Conservation (phyloP, 2,113 vertebrate species). For the mouse (Mus musculus) region DNA sequence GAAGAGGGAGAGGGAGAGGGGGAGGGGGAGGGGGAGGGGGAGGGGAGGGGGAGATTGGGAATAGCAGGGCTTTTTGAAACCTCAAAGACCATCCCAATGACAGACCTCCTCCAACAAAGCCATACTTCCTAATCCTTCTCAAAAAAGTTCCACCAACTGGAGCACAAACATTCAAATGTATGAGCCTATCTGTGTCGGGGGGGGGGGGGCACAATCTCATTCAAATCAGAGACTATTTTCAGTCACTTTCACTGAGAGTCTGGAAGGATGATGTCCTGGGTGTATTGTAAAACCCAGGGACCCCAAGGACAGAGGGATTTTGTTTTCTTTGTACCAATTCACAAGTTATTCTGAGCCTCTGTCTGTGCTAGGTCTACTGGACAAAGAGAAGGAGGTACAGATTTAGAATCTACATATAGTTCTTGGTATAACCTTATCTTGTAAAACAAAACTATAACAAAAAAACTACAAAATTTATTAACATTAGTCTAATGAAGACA, state of each 20-base stretch:
- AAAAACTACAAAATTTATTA: conserved; percentile 6
- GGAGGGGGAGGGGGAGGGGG: no score
- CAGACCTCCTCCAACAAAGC: no score
- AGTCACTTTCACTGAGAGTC: conserved; percentile 5
- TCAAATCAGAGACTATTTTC: no score
- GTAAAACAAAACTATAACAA: background rate
- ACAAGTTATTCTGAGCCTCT: background rate
- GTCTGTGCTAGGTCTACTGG: background rate
- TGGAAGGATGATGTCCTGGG: background rate
- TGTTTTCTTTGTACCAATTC: background rate
- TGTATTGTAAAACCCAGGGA: background rate
- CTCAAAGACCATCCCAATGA: no score
- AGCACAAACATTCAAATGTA: no score
- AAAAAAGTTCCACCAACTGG: no score
- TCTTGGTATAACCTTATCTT: background rate
- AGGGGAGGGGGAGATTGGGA: no score
- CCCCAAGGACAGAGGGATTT: background rate
- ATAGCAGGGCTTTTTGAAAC: no score
- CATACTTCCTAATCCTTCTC: no score
- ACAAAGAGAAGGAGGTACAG: background rate
- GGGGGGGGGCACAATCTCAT: no score
- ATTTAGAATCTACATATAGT: background rate
- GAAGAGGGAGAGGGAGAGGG: no score
- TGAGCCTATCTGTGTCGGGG: no score
- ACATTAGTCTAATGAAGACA: background rate